Percentiles rank a stretch among this genome's conserved stretches.
Conservation (phyloP, 2,888 invertebrate genomes). For the Rhagophthalmus giganteus region DNA sequence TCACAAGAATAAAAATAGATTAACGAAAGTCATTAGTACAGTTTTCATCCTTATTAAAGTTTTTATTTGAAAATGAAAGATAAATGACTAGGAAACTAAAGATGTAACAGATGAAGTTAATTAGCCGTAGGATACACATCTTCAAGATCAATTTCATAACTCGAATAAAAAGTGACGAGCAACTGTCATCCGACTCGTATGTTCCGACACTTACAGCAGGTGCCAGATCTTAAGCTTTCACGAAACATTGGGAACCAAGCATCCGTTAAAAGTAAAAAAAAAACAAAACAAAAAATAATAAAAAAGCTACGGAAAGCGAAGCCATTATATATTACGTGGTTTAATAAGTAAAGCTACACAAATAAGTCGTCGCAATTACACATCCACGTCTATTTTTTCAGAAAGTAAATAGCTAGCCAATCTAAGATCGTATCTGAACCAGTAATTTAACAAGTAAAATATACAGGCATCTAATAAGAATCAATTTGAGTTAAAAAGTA, state of each 20-base stretch:
- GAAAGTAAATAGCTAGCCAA: conserved; percentile 1
- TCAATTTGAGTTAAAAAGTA: conserved; percentile 17
- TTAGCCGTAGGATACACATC: conserved; percentile 45
- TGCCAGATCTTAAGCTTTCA: conserved; percentile 38
- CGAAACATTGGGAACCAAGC: conserved; percentile 46
- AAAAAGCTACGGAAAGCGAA: too few species aligned
- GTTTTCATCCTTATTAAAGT: conserved; percentile 1
- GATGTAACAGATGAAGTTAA: conserved; percentile 42
- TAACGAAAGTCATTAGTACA: not conserved
- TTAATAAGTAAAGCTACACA: not conserved
- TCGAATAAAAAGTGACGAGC: conserved; percentile 26
- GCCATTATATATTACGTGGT: too few species aligned
- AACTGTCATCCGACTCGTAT: conserved; percentile 27
- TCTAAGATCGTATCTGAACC: conserved; percentile 10
- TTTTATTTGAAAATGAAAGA: conserved; percentile 21
- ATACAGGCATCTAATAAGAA: conserved; percentile 21
- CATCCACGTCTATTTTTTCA: too few species aligned
- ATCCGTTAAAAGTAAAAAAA: conserved; percentile 42
- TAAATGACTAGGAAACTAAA: conserved; percentile 21
- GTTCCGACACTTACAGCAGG: conserved; percentile 38
- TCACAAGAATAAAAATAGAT: too few species aligned
- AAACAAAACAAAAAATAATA: conserved; percentile 39
- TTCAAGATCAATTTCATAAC: conserved; percentile 41
- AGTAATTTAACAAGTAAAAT: conserved; percentile 17
- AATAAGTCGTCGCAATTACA: not conserved